Evolutionary conservation across 1,140 invertebrate species (phyloP), one percentile per base, ranked within the genome.

Genomic region (Aphelenchoides besseyi): DNA sequence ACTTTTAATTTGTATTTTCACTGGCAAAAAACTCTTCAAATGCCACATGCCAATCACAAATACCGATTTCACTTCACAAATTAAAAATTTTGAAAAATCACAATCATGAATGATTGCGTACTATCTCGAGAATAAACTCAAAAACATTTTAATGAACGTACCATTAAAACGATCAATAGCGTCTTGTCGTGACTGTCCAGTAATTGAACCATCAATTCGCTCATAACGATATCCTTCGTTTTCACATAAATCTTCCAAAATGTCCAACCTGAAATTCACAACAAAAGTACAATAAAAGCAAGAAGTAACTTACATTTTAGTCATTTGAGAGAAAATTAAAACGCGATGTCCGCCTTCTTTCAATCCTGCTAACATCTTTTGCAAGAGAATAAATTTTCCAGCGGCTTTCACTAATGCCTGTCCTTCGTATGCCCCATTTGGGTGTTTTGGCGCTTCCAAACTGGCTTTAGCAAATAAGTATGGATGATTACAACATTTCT

Each of bases 401-500:
- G 93, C 92, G 0, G 95, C 92, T 87, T 97, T 98, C 2, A 92
- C 91, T 30, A 99, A 86, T n/a, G 92, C 91, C 71, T 89, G 90
- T 0, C 91, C 90, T 84, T 98, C 95, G 85, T 96, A 98, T 79
- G 92, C 91, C 16, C 95, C 95, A 82, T 95, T 96, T 0, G 91
- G 89, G 35, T 64, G 69, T 62, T 82, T 83, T 2, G 79, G 82
- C 8, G 87, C 87, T 79, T 88, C 87, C 80, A 80, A 33, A 33
- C 57, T 75, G 0, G 96, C 96, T 9, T 93, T 93, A 1, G 95
- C 93, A 85, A 99, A 98, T 33, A 99, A 87, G 85, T 98, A 99
- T 0, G 97, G 97, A 88, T 99, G 97, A 85, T 99, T 99, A 84
- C 95, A 98, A 84, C 96, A 98, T 83, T 99, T 99, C 85, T 99